Conservation (phyloP, 2,113 vertebrate genomes). For the Girardinichthys multiradiatus region DNA sequence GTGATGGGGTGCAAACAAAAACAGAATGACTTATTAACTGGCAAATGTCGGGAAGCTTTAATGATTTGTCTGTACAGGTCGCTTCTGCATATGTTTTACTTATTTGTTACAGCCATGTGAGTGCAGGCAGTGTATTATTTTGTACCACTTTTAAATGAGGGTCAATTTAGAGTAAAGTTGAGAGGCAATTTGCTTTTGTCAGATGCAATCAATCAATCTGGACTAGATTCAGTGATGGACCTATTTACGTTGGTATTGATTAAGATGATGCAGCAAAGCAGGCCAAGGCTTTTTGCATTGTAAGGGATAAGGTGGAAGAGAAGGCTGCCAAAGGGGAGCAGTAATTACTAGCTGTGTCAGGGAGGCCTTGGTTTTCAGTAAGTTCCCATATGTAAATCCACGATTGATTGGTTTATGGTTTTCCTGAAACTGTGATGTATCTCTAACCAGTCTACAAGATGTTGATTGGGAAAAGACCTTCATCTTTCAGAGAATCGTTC, state of each 20-base stretch:
- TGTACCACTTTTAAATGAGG: conserved; percentile 2
- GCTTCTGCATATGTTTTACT: conserved; percentile 12
- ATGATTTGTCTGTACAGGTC: conserved; percentile 11
- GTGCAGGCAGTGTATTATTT: neutral
- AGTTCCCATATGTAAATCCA: neutral
- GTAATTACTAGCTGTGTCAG: conserved; percentile 36
- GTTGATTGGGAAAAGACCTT: neutral
- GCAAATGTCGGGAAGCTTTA: conserved; percentile 21
- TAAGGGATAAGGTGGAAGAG: conserved; percentile 27
- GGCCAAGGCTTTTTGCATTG: conserved; percentile 24
- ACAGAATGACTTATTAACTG: conserved; percentile 19
- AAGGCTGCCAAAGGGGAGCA: conserved; percentile 30
- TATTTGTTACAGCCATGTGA: conserved; percentile 4
- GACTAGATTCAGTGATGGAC: conserved; percentile 48
- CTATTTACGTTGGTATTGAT: conserved; percentile 63
- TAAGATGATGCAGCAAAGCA: conserved; percentile 37
- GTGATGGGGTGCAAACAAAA: conserved; percentile 20
- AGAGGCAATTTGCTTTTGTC: conserved; percentile 41
- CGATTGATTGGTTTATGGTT: neutral
- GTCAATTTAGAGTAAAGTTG: conserved; percentile 47
- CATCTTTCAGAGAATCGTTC: neutral
- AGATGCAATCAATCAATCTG: conserved; percentile 55
- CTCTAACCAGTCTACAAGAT: neutral
- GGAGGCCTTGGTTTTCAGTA: neutral
- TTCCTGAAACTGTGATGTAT: conserved; percentile 7